Base-by-base conservation (phyloP, 2,888 invertebrate genomes). In the Apamea epomidion region DNA sequence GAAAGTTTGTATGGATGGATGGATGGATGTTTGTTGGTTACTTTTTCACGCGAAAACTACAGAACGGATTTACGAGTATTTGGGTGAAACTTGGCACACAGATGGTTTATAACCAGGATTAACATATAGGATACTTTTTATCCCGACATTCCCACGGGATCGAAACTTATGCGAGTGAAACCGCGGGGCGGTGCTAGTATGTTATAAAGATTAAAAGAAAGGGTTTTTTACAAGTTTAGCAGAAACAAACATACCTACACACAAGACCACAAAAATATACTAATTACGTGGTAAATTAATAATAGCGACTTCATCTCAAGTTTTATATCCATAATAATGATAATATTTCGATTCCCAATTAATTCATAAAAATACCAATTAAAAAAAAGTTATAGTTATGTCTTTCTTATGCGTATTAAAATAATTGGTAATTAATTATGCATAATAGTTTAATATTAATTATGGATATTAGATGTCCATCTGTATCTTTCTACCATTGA, bases 391-490 rank as follows among this genome's bases (percentile, higher is more conserved):
- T 80, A 83, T 79, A 69, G 74, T 65, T 79, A 83, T 81, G 69
- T 78, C 68, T 87, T 81, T 80, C 75, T 80, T 70, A 69, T 58
- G 18, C 65, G 42, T 76, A 82, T 79, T 82, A 79, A 87, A 86
- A 67, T 87, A 86, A 88, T 78, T 83, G 81, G 77, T 77, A 64
- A 85, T 89, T 89, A 89, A 87, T 89, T 89, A 88, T 89, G 83
- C 48, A 74, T 82, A 85, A 79, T 58, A 79, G n/a, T 74, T 68
- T 71, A 21, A 77, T 77, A 77, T 78, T 76, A 83, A 85, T 84
- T 72, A 72, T 84, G 37, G n/a, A 54, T 68, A 79, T 84, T 54
- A 71, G 58, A 85, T 78, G 32, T 73, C 62, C 25, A 48, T 62
- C 72, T 78, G 54, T 65, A 18, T 70, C 76, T 72, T 69, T 80